Percentiles rank a stretch among this genome's conserved stretches.
Evolutionary conservation across 1,140 invertebrate genomes (phyloP).

Genomic region (Nasonia longicornis): DNA sequence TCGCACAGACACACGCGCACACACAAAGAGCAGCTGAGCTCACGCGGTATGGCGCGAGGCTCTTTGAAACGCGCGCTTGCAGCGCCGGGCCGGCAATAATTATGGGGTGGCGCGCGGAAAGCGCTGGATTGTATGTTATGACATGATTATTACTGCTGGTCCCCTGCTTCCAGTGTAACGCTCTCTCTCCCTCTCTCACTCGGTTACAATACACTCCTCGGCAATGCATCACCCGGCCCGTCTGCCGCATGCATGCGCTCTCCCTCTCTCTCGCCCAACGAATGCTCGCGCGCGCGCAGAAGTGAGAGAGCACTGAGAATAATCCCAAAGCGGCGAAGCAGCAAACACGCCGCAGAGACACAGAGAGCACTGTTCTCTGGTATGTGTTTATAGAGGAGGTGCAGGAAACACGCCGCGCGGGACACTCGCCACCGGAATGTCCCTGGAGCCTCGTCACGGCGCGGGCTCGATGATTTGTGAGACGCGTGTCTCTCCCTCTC

Average conservation of each 20-base stretch:
- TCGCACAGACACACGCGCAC: too few species aligned
- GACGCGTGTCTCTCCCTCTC: conserved; percentile 6
- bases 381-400: conserved; percentile 1
- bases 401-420: conserved; percentile 8
- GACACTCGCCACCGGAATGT: conserved; percentile 39
- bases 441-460: conserved; percentile 39
- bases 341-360: conserved; percentile 29
- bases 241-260: conserved; percentile 30
- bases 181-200: not conserved
- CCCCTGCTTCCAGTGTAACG: conserved; percentile 13
- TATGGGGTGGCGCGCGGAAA: conserved; percentile 28
- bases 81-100: conserved; percentile 24
- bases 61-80: not conserved
- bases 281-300: conserved; percentile 14
- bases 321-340: conserved; percentile 42
- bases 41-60: not conserved
- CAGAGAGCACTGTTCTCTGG: not conserved
- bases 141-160: conserved; percentile 42
- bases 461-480: conserved; percentile 42
- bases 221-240: conserved; percentile 39
- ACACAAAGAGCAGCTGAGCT: not conserved
- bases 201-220: conserved; percentile 40
- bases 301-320: conserved; percentile 21
- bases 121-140: conserved; percentile 36
- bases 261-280: not conserved